Evolutionary conservation across 2,113 vertebrate species (phyloP), one percentile per base, ranked within the genome.

Genomic region (Gopherus flavomarginatus): DNA sequence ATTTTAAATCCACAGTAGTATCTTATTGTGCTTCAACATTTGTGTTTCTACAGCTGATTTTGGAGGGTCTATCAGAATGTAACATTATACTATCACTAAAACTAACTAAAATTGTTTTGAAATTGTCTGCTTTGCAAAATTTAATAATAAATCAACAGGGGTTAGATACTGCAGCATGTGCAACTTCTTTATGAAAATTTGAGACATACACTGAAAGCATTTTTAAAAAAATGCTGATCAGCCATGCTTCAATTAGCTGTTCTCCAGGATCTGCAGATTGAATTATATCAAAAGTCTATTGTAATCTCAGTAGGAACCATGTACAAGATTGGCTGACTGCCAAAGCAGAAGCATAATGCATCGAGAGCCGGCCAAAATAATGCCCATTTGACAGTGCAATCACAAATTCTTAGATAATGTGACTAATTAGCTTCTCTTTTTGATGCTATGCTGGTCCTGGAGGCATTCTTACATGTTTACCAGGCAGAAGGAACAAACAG

Each of bases 321-420:
- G 6, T 69, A 79, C 82, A 80, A 90, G 62, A 79, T 79, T 75
- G 90, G 65, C 65, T 62, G 47, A 13, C 85, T 92, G 90, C 80
- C 85, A 87, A 85, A 87, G 47, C 16, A 87, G 53, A 87, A 49
- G 31, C n/a, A 83, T 83, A 81, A 92, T 54, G 82, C 69, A 87
- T 7, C 54, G 80, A 82, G 35, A 83, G n/a, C n/a, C 44, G 92
- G 83, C 90, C 79, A 95, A 92, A 97, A 93, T 93, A 92, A 90
- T 87, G 69, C 85, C 88, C 81, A 83, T 88, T 95, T 97, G 59
- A 92, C n/a, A 84, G 11, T 87, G 83, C 79, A 97, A 97, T 95
- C 95, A 97, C 69, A 89, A 31, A 85, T 88, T 93, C 87, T 88
- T 87, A 44, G 83, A 89, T 96, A 97, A 96, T 94, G 93, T 96